Evolutionary conservation across 2,888 invertebrate species (phyloP), one percentile per base, ranked within the genome.

Genomic region (Acleris literana): DNA sequence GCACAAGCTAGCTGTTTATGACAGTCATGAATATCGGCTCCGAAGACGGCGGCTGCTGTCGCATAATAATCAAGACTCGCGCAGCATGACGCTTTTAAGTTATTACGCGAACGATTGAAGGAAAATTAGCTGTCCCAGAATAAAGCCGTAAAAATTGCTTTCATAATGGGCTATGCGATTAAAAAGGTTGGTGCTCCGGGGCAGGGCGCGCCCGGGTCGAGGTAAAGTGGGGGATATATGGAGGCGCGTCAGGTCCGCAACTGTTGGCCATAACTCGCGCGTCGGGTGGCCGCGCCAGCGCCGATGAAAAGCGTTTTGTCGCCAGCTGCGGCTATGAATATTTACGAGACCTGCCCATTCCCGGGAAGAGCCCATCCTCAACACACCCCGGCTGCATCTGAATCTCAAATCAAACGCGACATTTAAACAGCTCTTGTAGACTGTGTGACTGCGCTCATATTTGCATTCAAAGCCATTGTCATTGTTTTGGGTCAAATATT

Each of bases 291-390:
- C 85, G 71, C 72, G 69, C 71, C 69, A 71, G 72, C 70, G 69
- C 75, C 80, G 85, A 82, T 82, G 84, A 86, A 87, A 86, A 86
- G 82, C 79, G 76, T 85, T 87, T 86, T 85, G 87, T 88, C 85
- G 80, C 81, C 81, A 79, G 81, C 80, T 78, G 83, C 80, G 79
- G 78, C 79, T 75, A 86, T 88, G 86, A 87, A 90, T 91, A 89
- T 90, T 87, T 87, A 90, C 82, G 80, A 84, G 81, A 69, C 72
- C 77, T 77, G 77, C 71, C 73, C 73, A 69, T 66, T 66, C 66
- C 66, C 62, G 66, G 62, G 66, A 66, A 65, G 33, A 48, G 51
- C 62, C 56, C 65, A 51, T 62, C 66, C 48, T 57, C 66, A 56
- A 56, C 61, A 66, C 66, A 62, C 66, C 61, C 65, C 43, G 56